phyloP scores from a whole-genome alignment of 2,888 invertebrate species.

The Hemithea aestivaria region DNA sequence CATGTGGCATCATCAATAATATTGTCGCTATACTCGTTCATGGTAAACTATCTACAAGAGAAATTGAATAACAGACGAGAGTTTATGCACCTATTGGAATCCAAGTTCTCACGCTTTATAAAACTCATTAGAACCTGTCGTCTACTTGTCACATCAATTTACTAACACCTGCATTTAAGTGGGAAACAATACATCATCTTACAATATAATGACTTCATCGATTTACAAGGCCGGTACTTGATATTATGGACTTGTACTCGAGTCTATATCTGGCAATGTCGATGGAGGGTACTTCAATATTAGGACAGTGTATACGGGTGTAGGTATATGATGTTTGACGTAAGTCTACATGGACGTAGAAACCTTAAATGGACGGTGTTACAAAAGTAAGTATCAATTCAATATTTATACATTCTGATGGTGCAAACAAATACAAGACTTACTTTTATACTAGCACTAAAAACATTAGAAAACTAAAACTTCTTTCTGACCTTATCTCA shows the following conservation, averaged over 20 bases:
- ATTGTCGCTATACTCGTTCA: too few relatives aligned
- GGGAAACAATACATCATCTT: conserved; percentile 15
- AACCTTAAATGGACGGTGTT: too few relatives aligned
- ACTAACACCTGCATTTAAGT: conserved; percentile 8
- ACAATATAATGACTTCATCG: conserved; percentile 16
- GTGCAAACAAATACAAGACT: too few relatives aligned
- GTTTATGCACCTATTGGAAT: conserved; percentile 7
- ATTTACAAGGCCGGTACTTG: conserved; percentile 20
- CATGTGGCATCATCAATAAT: too few relatives aligned
- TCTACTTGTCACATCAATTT: conserved; percentile 13
- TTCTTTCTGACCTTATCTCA: too few relatives aligned
- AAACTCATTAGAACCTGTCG: conserved; percentile 4
- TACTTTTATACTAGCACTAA: too few relatives aligned
- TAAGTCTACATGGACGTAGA: too few relatives aligned
- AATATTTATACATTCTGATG: too few relatives aligned
- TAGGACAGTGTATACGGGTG: conserved; percentile 11
- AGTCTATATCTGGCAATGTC: conserved; percentile 22
- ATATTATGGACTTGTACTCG: conserved; percentile 11
- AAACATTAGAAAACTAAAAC: too few relatives aligned
- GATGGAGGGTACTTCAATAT: conserved; percentile 18
- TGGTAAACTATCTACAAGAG: neutral
- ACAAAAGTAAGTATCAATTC: too few relatives aligned
- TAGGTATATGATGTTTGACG: too few relatives aligned
- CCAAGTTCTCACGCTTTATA: conserved; percentile 13
- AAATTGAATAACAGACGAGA: neutral